phyloP scores from a whole-genome alignment of 2,888 invertebrate genomes.

The Mongoloraphidia duomilia region DNA sequence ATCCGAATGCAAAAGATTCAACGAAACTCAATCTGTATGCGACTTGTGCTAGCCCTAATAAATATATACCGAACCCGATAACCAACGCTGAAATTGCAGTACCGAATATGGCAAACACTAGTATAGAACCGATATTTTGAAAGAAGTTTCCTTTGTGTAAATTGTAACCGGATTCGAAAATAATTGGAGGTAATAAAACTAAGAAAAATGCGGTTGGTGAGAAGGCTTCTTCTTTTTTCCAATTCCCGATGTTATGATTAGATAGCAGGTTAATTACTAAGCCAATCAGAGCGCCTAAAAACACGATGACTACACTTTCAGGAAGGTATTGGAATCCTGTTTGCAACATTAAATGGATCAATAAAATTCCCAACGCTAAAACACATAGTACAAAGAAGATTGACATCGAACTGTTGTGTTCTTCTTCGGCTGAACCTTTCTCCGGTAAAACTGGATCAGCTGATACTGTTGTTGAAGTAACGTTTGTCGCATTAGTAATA shows the following conservation, averaged over 20 bases:
- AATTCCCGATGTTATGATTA: constrained; percentile 78
- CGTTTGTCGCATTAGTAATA: constrained; percentile 25
- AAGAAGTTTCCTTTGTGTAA: constrained; percentile 93
- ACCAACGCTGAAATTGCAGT: constrained; percentile 94
- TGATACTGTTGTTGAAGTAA: constrained; percentile 36
- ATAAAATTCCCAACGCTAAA: constrained; percentile 80
- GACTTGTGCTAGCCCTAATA: constrained; percentile 80
- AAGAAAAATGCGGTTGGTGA: constrained; percentile 97
- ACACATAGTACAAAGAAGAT: constrained; percentile 97
- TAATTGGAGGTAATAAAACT: constrained; percentile 92
- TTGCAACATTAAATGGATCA: constrained; percentile 89
- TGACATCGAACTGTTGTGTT: constrained; percentile 91
- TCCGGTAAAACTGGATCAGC: constrained; percentile 67
- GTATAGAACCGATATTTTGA: constrained; percentile 97
- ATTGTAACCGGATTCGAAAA: constrained; percentile 98
- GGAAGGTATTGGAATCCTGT: constrained; percentile 94
- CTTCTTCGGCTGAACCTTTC: constrained; percentile 85
- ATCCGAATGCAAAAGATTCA: constrained; percentile 97
- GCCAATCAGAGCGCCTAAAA: constrained; percentile 86
- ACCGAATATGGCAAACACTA: constrained; percentile 94
- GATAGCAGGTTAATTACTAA: constrained; percentile 80
- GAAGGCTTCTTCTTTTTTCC: constrained; percentile 95
- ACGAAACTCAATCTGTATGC: constrained; percentile 87
- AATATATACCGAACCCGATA: constrained; percentile 90
- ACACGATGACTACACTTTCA: constrained; percentile 93